These are phyloP conservation scores for Nycteola revayana DNA, from an alignment of 2,888 invertebrate species.

Conservation along the genomic window DNA sequence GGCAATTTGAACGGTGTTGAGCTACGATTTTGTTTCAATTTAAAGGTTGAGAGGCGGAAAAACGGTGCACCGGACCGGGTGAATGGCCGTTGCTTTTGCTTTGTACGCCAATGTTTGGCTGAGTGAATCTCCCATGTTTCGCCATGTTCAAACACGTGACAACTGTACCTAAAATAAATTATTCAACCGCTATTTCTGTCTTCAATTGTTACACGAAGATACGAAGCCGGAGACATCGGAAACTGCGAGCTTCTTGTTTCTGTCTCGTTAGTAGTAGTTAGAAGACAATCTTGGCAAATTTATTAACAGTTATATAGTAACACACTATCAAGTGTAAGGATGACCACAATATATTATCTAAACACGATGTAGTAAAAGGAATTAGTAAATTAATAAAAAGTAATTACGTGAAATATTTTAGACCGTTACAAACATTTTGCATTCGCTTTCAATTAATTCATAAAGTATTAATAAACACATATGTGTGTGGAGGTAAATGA, in stretches of 20 bases:
- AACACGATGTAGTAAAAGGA: no score
- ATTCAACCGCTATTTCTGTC: conserved; percentile 37
- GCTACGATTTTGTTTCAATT: conserved; percentile 69
- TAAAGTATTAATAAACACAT: no score
- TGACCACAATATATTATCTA: no score
- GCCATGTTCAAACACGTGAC: conserved; percentile 34
- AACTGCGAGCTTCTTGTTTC: conserved; percentile 11
- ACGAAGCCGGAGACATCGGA: conserved; percentile 14
- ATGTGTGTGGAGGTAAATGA: no score
- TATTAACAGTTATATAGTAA: no score
- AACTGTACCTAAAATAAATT: conserved; percentile 41
- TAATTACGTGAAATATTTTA: no score
- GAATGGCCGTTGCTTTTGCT: conserved; percentile 60
- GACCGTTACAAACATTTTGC: no score
- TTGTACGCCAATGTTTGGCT: conserved; percentile 60
- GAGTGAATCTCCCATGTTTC: conserved; percentile 49
- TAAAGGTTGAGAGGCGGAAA: conserved; percentile 65
- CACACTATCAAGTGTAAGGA: no score
- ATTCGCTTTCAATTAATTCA: no score
- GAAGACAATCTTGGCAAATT: background rate
- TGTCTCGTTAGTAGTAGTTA: background rate
- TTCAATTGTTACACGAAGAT: conserved; percentile 23
- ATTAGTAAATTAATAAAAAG: no score
- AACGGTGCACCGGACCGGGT: conserved; percentile 59
- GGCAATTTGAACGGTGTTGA: conserved; percentile 44